Conservation (phyloP, 2,113 vertebrate genomes). For the Amphiprion ocellaris region DNA sequence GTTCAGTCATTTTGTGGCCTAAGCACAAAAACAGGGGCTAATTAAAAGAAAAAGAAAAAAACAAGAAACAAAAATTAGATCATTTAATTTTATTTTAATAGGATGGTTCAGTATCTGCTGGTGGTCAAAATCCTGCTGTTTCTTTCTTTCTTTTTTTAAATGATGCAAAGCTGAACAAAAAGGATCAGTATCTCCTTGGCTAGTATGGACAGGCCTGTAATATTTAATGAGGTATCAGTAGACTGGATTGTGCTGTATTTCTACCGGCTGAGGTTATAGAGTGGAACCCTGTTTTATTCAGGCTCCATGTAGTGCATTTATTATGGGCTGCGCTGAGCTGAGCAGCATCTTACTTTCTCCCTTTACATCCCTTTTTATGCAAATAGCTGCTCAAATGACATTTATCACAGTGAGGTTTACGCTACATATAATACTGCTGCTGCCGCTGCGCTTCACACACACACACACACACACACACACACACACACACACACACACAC, state of each 20-base stretch:
- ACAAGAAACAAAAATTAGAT: too few relatives aligned
- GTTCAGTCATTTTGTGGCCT: too few relatives aligned
- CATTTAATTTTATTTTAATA: too few relatives aligned
- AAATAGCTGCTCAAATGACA: slow-evolving; percentile 79
- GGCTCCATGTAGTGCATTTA: slow-evolving; percentile 59
- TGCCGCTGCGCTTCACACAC: slow-evolving; percentile 14
- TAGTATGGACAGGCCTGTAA: not conserved
- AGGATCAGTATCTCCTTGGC: not conserved
- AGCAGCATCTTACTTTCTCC: slow-evolving; percentile 46
- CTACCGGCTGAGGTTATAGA: not conserved
- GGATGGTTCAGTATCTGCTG: too few relatives aligned
- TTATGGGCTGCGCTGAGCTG: slow-evolving; percentile 42
- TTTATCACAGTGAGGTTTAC: slow-evolving; percentile 73
- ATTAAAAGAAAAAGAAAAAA: too few relatives aligned
- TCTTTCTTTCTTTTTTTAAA: not conserved
- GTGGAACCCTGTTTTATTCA: slow-evolving; percentile 47
- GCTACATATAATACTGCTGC: slow-evolving; percentile 47
- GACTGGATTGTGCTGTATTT: slow-evolving; percentile 4
- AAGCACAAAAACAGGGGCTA: too few relatives aligned
- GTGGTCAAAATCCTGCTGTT: too few relatives aligned
- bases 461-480: slow-evolving; percentile 17
- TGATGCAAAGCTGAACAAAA: not conserved
- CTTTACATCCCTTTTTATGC: slow-evolving; percentile 74
- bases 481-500: slow-evolving; percentile 25
- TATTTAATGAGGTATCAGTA: slow-evolving; percentile 1